A percentile compares a stretch with the other conserved stretches of the same genome.
These are phyloP conservation scores for Cuculus canorus DNA, from an alignment of 2,797 vertebrate genomes.

Conservation along the genomic window DNA sequence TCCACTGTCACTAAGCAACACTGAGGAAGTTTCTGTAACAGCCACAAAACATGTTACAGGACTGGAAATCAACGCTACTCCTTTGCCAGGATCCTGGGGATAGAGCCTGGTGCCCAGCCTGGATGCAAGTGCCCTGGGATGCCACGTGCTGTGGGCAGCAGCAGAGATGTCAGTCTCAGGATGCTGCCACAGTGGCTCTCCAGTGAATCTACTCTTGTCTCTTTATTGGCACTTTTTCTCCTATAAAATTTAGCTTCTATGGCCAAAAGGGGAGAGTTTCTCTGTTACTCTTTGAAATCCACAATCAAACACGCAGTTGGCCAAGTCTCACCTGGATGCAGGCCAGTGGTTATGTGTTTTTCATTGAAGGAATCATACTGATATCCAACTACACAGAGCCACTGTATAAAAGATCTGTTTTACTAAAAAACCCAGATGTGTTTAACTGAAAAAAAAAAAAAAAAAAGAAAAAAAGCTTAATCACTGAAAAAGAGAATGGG, in stretches of 20 bases:
- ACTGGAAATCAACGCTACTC: not conserved
- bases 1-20: not conserved
- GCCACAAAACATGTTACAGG: not conserved
- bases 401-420: conserved; percentile 12
- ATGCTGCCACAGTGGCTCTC: not conserved
- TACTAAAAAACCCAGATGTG: conserved; percentile 29
- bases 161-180: not conserved
- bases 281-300: not conserved
- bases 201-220: not conserved
- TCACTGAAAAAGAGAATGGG: conserved; percentile 24
- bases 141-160: not conserved
- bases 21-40: not conserved
- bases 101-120: not conserved
- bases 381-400: conserved; percentile 22
- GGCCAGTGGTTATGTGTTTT: conserved; percentile 20
- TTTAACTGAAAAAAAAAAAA: not conserved
- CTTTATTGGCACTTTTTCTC: not conserved
- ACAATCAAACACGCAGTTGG: not conserved
- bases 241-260: not conserved
- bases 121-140: not conserved
- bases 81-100: not conserved
- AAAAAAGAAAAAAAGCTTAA: not conserved
- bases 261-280: not conserved
- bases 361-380: not conserved
- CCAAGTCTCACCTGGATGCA: conserved; percentile 28